These are phyloP conservation scores for Apogon hyalosoma DNA, from an alignment of 2,797 vertebrate genomes.

Conservation along the genomic window DNA sequence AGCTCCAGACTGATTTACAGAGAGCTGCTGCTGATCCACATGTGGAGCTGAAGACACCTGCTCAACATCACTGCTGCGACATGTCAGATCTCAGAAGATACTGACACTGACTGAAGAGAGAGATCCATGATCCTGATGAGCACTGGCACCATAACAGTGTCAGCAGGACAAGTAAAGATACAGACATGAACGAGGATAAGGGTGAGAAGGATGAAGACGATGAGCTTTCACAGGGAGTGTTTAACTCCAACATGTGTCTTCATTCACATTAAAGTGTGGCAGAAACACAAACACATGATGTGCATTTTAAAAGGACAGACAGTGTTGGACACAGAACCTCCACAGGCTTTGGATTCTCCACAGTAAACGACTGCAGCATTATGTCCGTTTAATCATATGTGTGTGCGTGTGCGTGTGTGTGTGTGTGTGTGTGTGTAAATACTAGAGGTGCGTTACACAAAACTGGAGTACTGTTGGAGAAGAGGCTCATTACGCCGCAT, in stretches of 20 bases:
- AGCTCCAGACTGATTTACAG: too few species aligned
- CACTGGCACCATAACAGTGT: constrained; percentile 2
- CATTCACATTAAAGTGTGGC: constrained; percentile 3
- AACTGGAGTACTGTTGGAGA: constrained; percentile 1
- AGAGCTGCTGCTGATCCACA: too few species aligned
- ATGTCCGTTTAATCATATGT: too few species aligned
- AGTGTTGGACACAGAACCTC: constrained; percentile 5
- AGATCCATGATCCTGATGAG: not conserved
- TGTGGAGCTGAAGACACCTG: constrained; percentile 11
- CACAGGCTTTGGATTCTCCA: constrained; percentile 16
- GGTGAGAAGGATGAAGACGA: not conserved
- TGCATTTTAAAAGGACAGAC: too few species aligned
- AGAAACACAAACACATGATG: too few species aligned
- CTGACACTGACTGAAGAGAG: not conserved
- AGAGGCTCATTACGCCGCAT: too few species aligned
- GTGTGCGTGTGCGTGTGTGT: too few species aligned
- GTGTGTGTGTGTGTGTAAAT: too few species aligned
- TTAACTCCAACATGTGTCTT: constrained; percentile 9
- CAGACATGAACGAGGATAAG: not conserved
- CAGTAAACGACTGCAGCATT: too few species aligned
- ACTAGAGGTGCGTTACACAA: not conserved
- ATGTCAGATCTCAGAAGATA: not conserved
- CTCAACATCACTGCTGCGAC: constrained; percentile 15
- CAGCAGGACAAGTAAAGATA: not conserved
- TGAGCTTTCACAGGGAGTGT: too few species aligned